These are phyloP conservation scores for Plecturocebus donacophilus DNA, from an alignment of 2,113 vertebrate species.

Conservation along the genomic window DNA sequence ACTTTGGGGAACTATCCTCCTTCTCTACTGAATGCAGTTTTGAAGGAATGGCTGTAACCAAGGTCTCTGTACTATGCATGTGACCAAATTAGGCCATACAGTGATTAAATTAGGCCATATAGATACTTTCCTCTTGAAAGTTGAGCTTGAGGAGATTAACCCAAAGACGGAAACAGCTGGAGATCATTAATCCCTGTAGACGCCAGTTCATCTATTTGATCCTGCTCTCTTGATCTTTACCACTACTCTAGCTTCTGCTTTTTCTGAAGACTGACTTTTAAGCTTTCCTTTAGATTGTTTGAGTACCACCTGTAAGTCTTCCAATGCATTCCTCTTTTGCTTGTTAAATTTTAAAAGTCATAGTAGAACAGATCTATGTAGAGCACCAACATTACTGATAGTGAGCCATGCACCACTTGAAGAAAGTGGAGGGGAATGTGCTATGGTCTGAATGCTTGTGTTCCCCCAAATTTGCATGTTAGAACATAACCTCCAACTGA, in stretches of 20 bases:
- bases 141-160: neutral
- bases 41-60: neutral
- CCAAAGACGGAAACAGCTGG: neutral
- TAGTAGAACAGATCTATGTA: neutral
- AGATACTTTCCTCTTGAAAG: slow-evolving; percentile 28
- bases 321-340: neutral
- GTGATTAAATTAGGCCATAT: neutral
- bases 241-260: neutral
- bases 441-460: neutral
- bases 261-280: neutral
- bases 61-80: neutral
- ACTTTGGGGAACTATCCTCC: neutral
- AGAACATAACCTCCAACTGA: neutral
- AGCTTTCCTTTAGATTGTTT: neutral
- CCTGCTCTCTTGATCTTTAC: neutral
- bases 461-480: neutral
- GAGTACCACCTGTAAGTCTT: neutral
- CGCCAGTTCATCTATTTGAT: neutral
- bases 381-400: neutral
- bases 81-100: neutral
- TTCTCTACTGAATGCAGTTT: neutral
- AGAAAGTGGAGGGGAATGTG: neutral
- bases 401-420: neutral
- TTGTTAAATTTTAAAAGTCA: slow-evolving; percentile 15
- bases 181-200: neutral